Conservation (phyloP, 2,797 vertebrate genomes). For the Clarias laeviceps region DNA sequence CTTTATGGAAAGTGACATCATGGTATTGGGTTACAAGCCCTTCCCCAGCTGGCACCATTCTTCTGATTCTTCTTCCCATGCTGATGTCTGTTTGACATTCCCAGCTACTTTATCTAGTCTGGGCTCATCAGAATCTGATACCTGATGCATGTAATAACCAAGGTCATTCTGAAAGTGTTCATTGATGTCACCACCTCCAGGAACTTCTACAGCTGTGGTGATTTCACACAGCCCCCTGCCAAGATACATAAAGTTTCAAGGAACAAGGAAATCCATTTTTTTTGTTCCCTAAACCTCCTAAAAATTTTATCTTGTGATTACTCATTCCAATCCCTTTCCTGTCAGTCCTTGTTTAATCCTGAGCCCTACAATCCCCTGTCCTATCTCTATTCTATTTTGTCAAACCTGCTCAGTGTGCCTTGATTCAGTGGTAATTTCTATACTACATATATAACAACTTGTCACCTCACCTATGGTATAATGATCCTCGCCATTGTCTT, state of each 20-base stretch:
- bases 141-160: not conserved
- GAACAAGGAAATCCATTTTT: not conserved
- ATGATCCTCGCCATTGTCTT: not conserved
- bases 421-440: not conserved
- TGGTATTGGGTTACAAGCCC: not conserved
- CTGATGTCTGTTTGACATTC: not conserved
- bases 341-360: not conserved
- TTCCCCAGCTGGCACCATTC: not conserved
- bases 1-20: not conserved
- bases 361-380: not conserved
- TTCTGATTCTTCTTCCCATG: not conserved
- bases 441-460: not conserved
- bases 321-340: not conserved
- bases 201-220: not conserved
- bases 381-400: not conserved
- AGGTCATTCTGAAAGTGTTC: not conserved
- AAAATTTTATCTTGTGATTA: not conserved
- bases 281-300: not conserved
- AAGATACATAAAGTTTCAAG: not conserved
- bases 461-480: not conserved
- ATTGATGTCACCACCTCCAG: too few species aligned
- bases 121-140: not conserved
- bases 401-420: not conserved
- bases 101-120: not conserved
- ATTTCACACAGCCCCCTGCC: not conserved